These are phyloP conservation scores for Ceratina calcarata DNA, from an alignment of 1,140 invertebrate species.

Conservation along the genomic window DNA sequence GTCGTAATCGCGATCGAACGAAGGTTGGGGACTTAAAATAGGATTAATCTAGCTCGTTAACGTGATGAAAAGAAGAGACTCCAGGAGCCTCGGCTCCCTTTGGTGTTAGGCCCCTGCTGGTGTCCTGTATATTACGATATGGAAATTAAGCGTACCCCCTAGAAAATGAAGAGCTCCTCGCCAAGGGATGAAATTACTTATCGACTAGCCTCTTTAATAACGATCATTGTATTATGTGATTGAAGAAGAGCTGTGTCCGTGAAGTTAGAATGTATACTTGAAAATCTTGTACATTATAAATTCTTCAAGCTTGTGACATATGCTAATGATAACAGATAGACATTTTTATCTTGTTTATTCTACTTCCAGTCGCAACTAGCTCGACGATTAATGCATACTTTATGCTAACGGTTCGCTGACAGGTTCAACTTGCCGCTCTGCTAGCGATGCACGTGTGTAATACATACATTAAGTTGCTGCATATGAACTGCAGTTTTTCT, in stretches of 20 bases:
- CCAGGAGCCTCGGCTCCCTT: not conserved
- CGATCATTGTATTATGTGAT: not conserved
- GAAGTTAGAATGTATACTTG: not conserved
- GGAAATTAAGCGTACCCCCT: conserved; percentile 41
- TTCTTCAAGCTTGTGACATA: not conserved
- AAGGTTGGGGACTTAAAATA: not conserved
- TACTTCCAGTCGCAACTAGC: too few species aligned
- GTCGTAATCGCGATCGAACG: not conserved
- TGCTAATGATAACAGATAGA: not conserved
- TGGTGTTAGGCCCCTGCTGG: conserved; percentile 20
- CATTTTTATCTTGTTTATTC: too few species aligned
- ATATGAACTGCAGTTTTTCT: too few species aligned
- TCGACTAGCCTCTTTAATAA: conserved; percentile 15
- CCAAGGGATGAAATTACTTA: conserved; percentile 40
- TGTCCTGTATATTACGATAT: conserved; percentile 39
- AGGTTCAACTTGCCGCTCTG: too few species aligned
- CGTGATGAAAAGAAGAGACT: conserved; percentile 24
- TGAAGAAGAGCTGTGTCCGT: not conserved
- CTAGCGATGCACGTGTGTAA: too few species aligned
- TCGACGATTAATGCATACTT: too few species aligned
- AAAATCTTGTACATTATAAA: not conserved
- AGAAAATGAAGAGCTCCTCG: conserved; percentile 34
- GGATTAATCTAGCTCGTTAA: conserved; percentile 36
- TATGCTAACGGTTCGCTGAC: too few species aligned
- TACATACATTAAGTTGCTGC: too few species aligned